Evolutionary conservation across 2,113 vertebrate genomes (phyloP).

Genomic region (Pitta sordida): DNA sequence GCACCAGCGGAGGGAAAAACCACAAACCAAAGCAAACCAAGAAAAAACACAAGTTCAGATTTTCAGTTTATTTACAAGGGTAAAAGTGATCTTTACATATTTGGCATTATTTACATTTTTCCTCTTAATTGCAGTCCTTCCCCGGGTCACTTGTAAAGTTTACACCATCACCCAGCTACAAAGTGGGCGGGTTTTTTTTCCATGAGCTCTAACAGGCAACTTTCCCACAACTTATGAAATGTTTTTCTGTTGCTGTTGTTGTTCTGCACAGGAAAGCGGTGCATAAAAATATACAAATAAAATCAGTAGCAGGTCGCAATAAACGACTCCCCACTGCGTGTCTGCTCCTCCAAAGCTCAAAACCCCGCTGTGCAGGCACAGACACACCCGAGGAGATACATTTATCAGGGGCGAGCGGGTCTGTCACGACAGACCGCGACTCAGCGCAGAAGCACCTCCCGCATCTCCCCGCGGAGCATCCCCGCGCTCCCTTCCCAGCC

Average conservation of each 20-base stretch:
- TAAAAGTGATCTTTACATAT: not conserved
- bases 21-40: too few species aligned
- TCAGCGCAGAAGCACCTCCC: not conserved
- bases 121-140: not conserved
- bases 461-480: not conserved
- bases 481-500: not conserved
- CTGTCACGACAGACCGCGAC: too few species aligned
- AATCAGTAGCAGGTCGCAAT: not conserved
- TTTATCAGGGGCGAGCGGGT: not conserved
- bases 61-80: not conserved
- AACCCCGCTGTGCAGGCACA: fast-evolving
- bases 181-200: not conserved
- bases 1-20: not conserved
- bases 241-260: too few species aligned
- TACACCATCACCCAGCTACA: not conserved
- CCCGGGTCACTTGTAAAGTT: not conserved
- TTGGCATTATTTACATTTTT: not conserved
- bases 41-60: not conserved
- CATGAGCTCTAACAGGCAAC: not conserved
- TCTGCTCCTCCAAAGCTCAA: not conserved
- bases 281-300: not conserved
- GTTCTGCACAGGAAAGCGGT: not conserved
- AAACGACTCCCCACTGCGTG: fast-evolving
- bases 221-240: not conserved
- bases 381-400: fast-evolving